A percentile compares a stretch with the other conserved stretches of the same genome.
Evolutionary conservation across 2,113 vertebrate genomes (phyloP).

Genomic region (Hippocampus comes): DNA sequence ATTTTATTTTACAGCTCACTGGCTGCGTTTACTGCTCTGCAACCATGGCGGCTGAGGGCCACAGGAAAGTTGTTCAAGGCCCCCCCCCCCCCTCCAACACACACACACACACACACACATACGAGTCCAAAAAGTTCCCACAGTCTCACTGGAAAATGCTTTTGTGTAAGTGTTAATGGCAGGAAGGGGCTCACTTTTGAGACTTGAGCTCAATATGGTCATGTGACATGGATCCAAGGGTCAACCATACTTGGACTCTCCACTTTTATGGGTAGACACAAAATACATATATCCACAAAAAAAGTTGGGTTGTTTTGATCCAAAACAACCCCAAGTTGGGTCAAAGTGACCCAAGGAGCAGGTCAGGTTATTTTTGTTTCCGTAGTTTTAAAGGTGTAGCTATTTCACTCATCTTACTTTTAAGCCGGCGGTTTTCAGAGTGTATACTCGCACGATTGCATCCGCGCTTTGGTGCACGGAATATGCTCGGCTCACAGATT

Average conservation of each 20-base stretch:
- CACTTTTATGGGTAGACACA: background rate
- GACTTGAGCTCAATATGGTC: background rate
- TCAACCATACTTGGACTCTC: background rate
- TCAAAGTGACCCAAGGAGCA: too few relatives aligned
- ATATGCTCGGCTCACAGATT: background rate
- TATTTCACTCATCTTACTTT: too few relatives aligned
- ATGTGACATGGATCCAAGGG: conserved; percentile 11
- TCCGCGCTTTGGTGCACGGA: conserved; percentile 14
- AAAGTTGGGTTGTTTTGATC: too few relatives aligned
- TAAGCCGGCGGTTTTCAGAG: too few relatives aligned
- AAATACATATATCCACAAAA: too few relatives aligned
- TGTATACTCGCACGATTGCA: too few relatives aligned
- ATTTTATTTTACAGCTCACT: conserved; percentile 70
- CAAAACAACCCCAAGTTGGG: too few relatives aligned
- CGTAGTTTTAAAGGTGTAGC: too few relatives aligned
- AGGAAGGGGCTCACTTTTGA: conserved; percentile 2
- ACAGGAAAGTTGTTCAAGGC: background rate
- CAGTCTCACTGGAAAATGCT: conserved; percentile 19
- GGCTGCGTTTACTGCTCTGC: conserved; percentile 60
- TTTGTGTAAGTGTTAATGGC: conserved; percentile 22
- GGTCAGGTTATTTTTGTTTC: too few relatives aligned
- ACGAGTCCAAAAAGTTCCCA: conserved; percentile 38
- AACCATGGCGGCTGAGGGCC: conserved; percentile 34
- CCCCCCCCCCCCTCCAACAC: too few relatives aligned
- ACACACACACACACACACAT: too few relatives aligned